Evolutionary conservation across 2,888 invertebrate species (phyloP), one percentile per base, ranked within the genome.

Genomic region (Thalpophila matura): DNA sequence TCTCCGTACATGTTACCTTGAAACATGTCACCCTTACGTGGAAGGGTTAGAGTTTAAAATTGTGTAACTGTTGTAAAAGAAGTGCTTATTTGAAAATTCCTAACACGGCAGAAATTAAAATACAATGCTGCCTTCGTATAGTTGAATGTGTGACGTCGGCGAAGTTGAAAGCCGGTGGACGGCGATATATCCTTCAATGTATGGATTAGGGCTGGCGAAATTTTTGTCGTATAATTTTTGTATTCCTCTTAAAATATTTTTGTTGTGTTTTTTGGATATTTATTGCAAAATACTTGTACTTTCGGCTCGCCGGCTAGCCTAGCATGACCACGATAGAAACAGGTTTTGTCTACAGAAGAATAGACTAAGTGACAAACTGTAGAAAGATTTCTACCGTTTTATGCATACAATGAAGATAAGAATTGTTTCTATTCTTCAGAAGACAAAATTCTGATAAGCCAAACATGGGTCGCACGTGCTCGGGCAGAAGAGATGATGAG

Each of bases 91-190:
- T 89, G 89, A 84, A 82, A 83, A 92, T 92, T 90, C 92, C 78
- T 80, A 79, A 88, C 91, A 91, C 90, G 90, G 83, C 74, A 78
- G 74, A 86, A 88, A 93, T 93, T 93, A 92, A 86, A 93, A 93
- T 93, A 93, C 93, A 93, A 93, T 93, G 86, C 90, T 74, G 84
- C 82, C 83, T 89, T 83, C 81, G 86, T 85, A 86, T 88, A 86
- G 86, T 85, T 81, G 85, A 85, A 85, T 85, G 88, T 91, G 91
- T 91, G 91, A 90, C 88, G 86, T 91, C 92, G 92, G 93, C 85
- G 57, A 77, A 90, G 85, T 90, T 92, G 87, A 93, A 92, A 92
- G 91, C 84, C 84, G 81, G 81, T 89, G 87, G 87, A 85, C 80
- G 84, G 83, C 91, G 82, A 91, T 92, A 91, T 90, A 91, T 91